These are phyloP conservation scores for Chalcosyrphus nemorum DNA, from an alignment of 2,888 invertebrate genomes.

Conservation along the genomic window DNA sequence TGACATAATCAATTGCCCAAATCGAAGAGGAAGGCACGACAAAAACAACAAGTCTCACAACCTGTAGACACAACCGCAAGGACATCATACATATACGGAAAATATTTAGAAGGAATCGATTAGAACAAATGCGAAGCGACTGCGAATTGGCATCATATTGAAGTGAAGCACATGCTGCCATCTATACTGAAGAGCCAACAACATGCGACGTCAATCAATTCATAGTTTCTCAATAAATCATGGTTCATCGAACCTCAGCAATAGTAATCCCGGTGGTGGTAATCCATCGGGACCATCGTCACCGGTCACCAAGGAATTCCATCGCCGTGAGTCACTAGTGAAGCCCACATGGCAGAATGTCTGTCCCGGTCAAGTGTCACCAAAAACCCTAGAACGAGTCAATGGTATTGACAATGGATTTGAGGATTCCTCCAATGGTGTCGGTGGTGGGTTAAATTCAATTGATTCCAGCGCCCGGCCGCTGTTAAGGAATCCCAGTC, in stretches of 20 bases:
- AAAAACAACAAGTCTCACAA: not conserved
- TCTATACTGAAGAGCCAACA: conserved; percentile 25
- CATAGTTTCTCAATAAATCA: conserved; percentile 73
- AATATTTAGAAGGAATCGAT: no score
- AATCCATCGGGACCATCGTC: conserved; percentile 41
- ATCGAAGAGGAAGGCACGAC: conserved; percentile 26
- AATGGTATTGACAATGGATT: conserved; percentile 78
- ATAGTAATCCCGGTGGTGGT: not conserved
- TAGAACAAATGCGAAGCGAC: not conserved
- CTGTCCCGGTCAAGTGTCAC: conserved; percentile 80
- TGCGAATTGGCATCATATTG: not conserved
- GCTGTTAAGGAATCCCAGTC: conserved; percentile 62
- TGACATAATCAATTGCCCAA: conserved; percentile 29
- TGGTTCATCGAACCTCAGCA: conserved; percentile 62
- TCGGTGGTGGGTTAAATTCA: conserved; percentile 68
- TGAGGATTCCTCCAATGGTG: conserved; percentile 76
- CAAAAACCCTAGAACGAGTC: conserved; percentile 80
- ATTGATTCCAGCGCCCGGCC: conserved; percentile 44
- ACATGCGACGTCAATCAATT: conserved; percentile 74
- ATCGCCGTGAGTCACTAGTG: conserved; percentile 80
- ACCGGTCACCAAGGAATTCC: conserved; percentile 70
- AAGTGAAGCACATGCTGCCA: conserved; percentile 64
- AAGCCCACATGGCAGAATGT: conserved; percentile 82
- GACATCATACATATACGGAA: no score
- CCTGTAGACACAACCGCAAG: no score